These are phyloP conservation scores for Alsophila aescularia DNA, from an alignment of 2,888 invertebrate species.

Conservation along the genomic window DNA sequence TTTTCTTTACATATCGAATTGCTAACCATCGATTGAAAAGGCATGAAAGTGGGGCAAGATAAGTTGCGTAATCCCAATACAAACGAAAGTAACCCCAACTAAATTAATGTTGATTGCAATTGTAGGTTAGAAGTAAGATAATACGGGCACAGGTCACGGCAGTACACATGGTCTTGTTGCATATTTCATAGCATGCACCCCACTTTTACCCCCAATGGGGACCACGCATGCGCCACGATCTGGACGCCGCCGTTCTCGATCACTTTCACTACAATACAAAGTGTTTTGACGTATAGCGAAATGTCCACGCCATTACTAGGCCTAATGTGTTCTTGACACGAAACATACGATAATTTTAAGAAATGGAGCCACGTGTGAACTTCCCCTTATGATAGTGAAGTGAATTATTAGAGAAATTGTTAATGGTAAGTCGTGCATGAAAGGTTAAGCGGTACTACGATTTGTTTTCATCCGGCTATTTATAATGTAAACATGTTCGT, in stretches of 20 bases:
- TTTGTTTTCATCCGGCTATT: conserved; percentile 42
- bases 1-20: too few species aligned
- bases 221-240: conserved; percentile 75
- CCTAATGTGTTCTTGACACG: conserved; percentile 82
- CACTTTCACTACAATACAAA: conserved; percentile 67
- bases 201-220: conserved; percentile 43
- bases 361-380: conserved; percentile 70
- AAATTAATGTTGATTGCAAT: too few species aligned
- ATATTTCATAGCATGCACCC: conserved; percentile 48
- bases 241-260: conserved; percentile 66
- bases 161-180: conserved; percentile 43
- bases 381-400: conserved; percentile 77
- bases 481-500: conserved; percentile 20
- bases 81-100: too few species aligned
- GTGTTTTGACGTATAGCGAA: conserved; percentile 76
- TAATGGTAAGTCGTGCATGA: conserved; percentile 58
- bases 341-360: conserved; percentile 64
- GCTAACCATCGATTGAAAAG: too few species aligned
- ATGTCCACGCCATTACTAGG: conserved; percentile 62
- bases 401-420: conserved; percentile 53
- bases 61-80: too few species aligned
- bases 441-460: conserved; percentile 48
- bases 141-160: conserved; percentile 20
- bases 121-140: too few species aligned
- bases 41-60: too few species aligned